Evolutionary conservation across 2,888 invertebrate genomes (phyloP).

Genomic region (Serrognathus titanus): DNA sequence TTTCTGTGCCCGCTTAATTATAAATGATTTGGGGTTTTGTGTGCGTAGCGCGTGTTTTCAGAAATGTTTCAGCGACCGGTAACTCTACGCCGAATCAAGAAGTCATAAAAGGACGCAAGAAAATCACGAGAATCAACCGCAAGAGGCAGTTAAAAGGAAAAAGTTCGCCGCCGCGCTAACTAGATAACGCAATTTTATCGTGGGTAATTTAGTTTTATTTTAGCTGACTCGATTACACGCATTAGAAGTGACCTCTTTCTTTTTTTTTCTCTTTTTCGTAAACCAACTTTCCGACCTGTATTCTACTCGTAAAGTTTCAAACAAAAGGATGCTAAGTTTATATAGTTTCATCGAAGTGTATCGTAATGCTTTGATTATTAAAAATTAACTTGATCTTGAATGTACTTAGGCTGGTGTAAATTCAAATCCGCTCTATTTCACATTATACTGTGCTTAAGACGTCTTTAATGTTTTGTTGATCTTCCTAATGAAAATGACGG

Average conservation of each 20-base stretch:
- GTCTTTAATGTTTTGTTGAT: too few species aligned
- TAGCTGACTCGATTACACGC: conserved; percentile 1
- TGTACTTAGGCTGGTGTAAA: too few species aligned
- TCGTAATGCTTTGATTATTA: too few species aligned
- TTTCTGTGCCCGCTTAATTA: neutral
- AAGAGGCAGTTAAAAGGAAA: conserved; percentile 2
- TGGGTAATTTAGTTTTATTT: conserved; percentile 13
- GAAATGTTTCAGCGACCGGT: conserved; percentile 5
- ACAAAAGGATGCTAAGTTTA: too few species aligned
- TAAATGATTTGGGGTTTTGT: neutral
- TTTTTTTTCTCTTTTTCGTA: too few species aligned
- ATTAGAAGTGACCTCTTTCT: neutral
- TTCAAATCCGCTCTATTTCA: too few species aligned
- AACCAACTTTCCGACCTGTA: too few species aligned
- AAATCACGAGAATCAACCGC: conserved; percentile 14
- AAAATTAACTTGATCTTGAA: too few species aligned
- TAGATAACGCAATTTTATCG: conserved; percentile 12
- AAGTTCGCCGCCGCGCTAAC: neutral
- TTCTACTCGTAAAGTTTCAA: too few species aligned
- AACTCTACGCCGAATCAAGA: conserved; percentile 13
- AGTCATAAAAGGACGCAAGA: conserved; percentile 10
- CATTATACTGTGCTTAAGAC: too few species aligned
- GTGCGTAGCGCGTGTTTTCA: neutral
- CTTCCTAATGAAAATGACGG: too few species aligned
- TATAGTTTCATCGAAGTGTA: too few species aligned